phyloP scores from a whole-genome alignment of 2,888 invertebrate genomes.

The Tanytarsus gracilentus region DNA sequence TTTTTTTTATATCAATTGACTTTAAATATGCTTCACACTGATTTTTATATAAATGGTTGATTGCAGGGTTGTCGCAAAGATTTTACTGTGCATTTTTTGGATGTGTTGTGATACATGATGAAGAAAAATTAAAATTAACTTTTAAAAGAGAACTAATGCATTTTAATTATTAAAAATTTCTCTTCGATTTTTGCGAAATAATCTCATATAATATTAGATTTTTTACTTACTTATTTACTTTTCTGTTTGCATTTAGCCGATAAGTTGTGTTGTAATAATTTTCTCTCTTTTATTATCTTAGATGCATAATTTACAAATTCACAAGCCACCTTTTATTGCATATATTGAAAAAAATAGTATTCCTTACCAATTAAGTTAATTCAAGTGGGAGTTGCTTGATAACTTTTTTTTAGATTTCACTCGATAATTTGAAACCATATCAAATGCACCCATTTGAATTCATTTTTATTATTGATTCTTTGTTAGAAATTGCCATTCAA shows the following conservation, averaged over 20 bases:
- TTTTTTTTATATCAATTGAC: not conserved
- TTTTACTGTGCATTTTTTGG: not conserved
- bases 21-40: not conserved
- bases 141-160: not conserved
- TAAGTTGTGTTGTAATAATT: not conserved
- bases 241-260: not conserved
- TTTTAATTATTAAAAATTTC: not conserved
- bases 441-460: too few relatives aligned
- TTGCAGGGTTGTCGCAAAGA: slow-evolving; percentile 14
- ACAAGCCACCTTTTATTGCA: too few relatives aligned
- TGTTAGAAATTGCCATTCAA: too few relatives aligned
- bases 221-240: slow-evolving; percentile 3
- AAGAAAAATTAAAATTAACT: not conserved
- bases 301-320: too few relatives aligned
- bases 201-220: not conserved
- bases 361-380: too few relatives aligned
- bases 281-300: too few relatives aligned
- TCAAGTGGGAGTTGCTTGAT: too few relatives aligned
- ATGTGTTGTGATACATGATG: slow-evolving; percentile 6
- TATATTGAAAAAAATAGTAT: too few relatives aligned
- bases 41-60: slow-evolving; percentile 7
- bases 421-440: too few relatives aligned
- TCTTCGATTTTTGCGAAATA: not conserved
- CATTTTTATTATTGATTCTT: too few relatives aligned
- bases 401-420: too few relatives aligned